Conservation (phyloP, 2,888 invertebrate species). For the Hypomecis atomaria region DNA sequence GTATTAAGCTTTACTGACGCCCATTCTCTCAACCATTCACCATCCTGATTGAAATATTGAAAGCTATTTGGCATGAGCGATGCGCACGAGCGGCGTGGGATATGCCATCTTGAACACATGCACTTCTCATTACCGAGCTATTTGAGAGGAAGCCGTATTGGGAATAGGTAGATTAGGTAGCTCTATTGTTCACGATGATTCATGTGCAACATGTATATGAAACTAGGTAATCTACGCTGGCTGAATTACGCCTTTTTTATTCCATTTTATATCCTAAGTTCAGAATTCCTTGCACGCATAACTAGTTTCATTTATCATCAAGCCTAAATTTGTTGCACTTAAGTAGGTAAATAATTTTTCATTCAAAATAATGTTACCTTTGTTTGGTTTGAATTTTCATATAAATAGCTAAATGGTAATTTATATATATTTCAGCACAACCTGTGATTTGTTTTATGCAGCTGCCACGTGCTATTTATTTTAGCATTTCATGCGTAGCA, state of each 20-base stretch:
- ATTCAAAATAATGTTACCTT: too few species aligned
- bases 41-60: conserved; percentile 34
- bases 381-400: too few species aligned
- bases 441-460: too few species aligned
- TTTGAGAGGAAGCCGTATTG: conserved; percentile 41
- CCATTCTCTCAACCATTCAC: conserved; percentile 16
- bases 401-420: too few species aligned
- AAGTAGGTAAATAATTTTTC: too few species aligned
- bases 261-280: neutral
- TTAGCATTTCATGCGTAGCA: too few species aligned
- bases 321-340: neutral
- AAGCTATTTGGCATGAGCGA: conserved; percentile 31
- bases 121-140: conserved; percentile 35
- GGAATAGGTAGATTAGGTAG: conserved; percentile 30
- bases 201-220: conserved; percentile 22
- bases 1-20: conserved; percentile 7
- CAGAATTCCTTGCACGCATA: neutral
- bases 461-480: too few species aligned
- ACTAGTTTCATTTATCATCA: neutral
- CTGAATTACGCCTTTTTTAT: neutral
- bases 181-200: conserved; percentile 37
- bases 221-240: neutral
- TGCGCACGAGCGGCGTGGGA: conserved; percentile 41
- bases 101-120: conserved; percentile 37
- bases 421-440: too few species aligned